Percentiles rank a stretch among this genome's conserved stretches.
These are phyloP conservation scores for Sorex fumeus DNA, from an alignment of 2,113 vertebrate species.

Conservation along the genomic window DNA sequence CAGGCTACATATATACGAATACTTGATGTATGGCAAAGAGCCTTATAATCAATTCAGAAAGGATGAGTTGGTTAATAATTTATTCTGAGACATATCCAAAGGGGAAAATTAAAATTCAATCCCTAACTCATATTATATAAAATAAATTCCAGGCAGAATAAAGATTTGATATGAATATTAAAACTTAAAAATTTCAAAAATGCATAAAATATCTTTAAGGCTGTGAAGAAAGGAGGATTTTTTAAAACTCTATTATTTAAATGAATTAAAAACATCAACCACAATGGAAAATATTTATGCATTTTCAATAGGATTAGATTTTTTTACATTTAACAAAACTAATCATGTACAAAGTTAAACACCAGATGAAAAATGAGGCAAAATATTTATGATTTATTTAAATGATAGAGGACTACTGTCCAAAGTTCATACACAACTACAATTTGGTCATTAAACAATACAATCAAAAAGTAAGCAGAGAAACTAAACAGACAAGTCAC, in stretches of 20 bases:
- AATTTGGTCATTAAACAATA: constrained; percentile 7
- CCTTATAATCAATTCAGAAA: not conserved
- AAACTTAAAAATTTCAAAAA: constrained; percentile 12
- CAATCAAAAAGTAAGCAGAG: not conserved
- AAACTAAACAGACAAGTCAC: not conserved
- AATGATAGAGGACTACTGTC: not conserved
- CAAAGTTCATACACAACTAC: not conserved
- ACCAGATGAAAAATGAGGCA: not conserved
- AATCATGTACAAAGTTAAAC: constrained; percentile 1
- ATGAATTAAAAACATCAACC: not conserved
- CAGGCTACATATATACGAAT: not conserved
- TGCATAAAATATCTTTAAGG: constrained; percentile 1
- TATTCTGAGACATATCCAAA: not conserved
- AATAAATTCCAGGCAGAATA: not conserved
- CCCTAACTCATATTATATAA: not conserved
- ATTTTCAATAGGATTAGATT: not conserved
- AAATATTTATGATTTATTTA: not conserved
- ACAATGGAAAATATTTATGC: not conserved
- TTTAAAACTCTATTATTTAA: not conserved
- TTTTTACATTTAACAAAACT: not conserved
- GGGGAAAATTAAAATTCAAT: constrained; percentile 36
- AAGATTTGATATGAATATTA: constrained; percentile 33
- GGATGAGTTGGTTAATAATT: not conserved
- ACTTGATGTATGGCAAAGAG: not conserved
- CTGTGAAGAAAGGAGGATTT: not conserved